Conservation (phyloP, 1,140 invertebrate genomes). For the Carposina sasakii region DNA sequence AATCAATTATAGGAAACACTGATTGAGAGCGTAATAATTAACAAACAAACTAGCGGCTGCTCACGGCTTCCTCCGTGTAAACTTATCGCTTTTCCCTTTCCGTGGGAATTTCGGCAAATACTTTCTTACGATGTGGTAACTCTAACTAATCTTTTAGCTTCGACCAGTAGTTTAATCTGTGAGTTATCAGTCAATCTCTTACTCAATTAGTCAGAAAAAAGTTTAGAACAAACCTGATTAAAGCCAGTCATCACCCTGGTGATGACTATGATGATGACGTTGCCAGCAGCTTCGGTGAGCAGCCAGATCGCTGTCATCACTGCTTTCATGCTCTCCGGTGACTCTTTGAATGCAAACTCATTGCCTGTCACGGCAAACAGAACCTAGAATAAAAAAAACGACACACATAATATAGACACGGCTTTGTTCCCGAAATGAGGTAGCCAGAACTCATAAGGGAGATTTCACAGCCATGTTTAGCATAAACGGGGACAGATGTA, state of each 20-base stretch:
- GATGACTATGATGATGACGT: slow-evolving; percentile 81
- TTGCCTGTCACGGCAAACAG: slow-evolving; percentile 94
- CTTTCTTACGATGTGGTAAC: not conserved
- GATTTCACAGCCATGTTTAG: too few relatives aligned
- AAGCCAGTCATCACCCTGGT: slow-evolving; percentile 44
- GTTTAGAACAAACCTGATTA: slow-evolving; percentile 32
- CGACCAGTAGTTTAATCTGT: not conserved
- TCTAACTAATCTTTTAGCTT: not conserved
- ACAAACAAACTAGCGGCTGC: too few relatives aligned
- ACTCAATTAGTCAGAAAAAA: not conserved
- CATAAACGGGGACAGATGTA: too few relatives aligned
- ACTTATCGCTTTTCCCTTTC: too few relatives aligned
- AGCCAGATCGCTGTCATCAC: slow-evolving; percentile 92
- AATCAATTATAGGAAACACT: too few relatives aligned
- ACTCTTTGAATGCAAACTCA: slow-evolving; percentile 93
- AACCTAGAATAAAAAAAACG: too few relatives aligned
- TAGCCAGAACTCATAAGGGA: too few relatives aligned
- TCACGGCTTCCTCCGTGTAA: too few relatives aligned
- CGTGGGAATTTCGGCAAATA: too few relatives aligned
- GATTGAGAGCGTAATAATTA: too few relatives aligned
- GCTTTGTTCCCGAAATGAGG: too few relatives aligned
- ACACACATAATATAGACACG: too few relatives aligned
- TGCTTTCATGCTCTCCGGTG: slow-evolving; percentile 94
- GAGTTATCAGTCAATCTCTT: not conserved
- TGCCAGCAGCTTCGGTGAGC: slow-evolving; percentile 91